Percentiles rank a stretch among this genome's conserved stretches.
phyloP scores from a whole-genome alignment of 2,797 vertebrate genomes.

The Nannoperca australis region DNA sequence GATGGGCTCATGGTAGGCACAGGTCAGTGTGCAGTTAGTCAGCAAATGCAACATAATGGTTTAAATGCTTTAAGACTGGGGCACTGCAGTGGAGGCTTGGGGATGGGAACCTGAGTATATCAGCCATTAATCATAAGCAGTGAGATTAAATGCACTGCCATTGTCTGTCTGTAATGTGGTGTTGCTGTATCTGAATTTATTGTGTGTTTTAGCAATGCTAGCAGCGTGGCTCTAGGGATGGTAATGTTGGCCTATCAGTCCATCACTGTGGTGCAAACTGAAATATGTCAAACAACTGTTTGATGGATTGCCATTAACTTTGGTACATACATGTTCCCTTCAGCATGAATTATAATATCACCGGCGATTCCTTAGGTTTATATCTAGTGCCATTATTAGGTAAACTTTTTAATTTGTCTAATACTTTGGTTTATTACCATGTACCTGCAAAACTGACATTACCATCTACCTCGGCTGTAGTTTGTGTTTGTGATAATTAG shows the following conservation, averaged over 20 bases:
- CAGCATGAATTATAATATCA: neutral
- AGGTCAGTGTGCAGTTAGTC: conserved; percentile 1
- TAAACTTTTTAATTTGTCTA: neutral
- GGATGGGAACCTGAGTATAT: neutral
- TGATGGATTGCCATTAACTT: neutral
- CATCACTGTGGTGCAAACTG: neutral
- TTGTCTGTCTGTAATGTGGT: neutral
- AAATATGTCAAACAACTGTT: neutral
- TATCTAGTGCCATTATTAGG: neutral
- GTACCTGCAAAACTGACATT: neutral
- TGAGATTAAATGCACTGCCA: neutral
- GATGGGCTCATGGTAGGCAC: neutral
- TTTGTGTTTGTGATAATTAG: neutral
- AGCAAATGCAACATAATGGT: conserved; percentile 12
- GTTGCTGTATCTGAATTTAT: neutral
- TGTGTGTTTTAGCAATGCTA: neutral
- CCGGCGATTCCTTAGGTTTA: neutral
- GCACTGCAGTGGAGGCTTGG: conserved; percentile 1
- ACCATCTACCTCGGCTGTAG: neutral
- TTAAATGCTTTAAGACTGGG: neutral
- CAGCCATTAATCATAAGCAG: neutral
- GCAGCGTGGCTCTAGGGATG: neutral
- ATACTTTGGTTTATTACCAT: too few relatives aligned
- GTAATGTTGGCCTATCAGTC: neutral
- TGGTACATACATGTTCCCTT: neutral